A percentile compares a stretch with the other conserved stretches of the same genome.
Evolutionary conservation across 2,888 invertebrate species (phyloP).

Genomic region (Idaea aversata): DNA sequence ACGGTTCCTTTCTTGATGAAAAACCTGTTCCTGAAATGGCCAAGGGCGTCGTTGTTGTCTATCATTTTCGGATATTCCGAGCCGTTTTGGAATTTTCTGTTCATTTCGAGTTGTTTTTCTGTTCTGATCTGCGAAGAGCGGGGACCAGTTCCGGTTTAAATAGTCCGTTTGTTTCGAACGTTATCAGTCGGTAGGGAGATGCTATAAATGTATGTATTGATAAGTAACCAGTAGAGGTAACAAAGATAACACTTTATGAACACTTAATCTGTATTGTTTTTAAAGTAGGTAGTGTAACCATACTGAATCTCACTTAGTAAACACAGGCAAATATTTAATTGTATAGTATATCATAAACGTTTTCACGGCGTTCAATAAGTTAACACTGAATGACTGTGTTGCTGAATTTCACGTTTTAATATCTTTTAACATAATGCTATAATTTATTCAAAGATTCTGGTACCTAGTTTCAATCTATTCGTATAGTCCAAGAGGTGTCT

Average conservation of each 20-base stretch:
- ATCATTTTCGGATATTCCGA: slow-evolving; percentile 47
- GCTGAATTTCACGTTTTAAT: no score
- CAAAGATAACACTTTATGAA: background rate
- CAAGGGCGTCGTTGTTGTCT: slow-evolving; percentile 59
- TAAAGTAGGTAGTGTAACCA: slow-evolving; percentile 12
- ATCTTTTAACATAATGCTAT: no score
- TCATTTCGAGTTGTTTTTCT: slow-evolving; percentile 31
- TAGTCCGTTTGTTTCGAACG: background rate
- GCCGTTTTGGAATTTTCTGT: slow-evolving; percentile 43
- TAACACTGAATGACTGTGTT: no score
- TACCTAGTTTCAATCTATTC: no score
- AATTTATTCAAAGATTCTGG: no score
- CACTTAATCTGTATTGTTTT: slow-evolving; percentile 17
- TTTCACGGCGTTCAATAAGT: no score
- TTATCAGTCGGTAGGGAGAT: background rate
- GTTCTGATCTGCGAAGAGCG: background rate
- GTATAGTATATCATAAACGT: no score
- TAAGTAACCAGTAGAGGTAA: background rate
- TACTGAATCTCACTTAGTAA: background rate
- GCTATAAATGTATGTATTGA: no score
- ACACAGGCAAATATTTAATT: no score
- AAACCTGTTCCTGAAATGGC: slow-evolving; percentile 56
- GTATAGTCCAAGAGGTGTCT: no score
- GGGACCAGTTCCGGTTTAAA: background rate
- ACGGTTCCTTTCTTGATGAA: slow-evolving; percentile 49